Evolutionary conservation across 1,140 invertebrate species (phyloP), one percentile per base, ranked within the genome.

Genomic region (Bilobella aurantiaca): DNA sequence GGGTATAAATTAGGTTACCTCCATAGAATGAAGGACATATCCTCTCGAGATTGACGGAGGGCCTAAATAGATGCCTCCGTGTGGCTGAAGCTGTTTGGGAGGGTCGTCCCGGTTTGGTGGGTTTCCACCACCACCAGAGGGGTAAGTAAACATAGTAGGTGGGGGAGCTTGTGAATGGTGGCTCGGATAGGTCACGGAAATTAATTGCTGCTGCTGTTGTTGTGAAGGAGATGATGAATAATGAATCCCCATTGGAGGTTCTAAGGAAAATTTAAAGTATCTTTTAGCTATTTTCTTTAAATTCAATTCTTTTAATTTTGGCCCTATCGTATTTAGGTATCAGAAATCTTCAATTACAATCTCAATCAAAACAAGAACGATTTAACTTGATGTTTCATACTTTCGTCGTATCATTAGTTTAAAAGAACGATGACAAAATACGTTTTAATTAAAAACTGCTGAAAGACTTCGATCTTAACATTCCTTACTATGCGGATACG

Each of bases 401-500:
- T n/a, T n/a, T n/a, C n/a, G n/a, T n/a, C n/a, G n/a, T n/a, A n/a
- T n/a, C n/a, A n/a, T n/a, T n/a, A n/a, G n/a, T n/a, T n/a, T n/a
- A 42, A 42, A 42, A 12, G 34, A 42, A 42, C 18, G 34, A 42
- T 8, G 18, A 42, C 34, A 58, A 3, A 3, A 42, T 30, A 61
- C 37, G 46, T 23, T 62, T 27, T 60, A 29, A 37, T 27, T 3
- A n/a, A 29, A 56, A 8, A n/a, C n/a, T n/a, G n/a, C n/a, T n/a
- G n/a, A n/a, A n/a, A n/a, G n/a, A n/a, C n/a, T n/a, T n/a, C n/a
- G n/a, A n/a, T n/a, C n/a, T n/a, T 46, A 8, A 23, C 28, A 60
- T 16, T 21, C 21, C 63, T 53, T 42, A 68, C 67, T 69, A 47
- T 71, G 69, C 16, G 69, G 66, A 63, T 68, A 71, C 21, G 66